phyloP scores from a whole-genome alignment of 2,113 vertebrate genomes.

The Ceyx margarethae region DNA sequence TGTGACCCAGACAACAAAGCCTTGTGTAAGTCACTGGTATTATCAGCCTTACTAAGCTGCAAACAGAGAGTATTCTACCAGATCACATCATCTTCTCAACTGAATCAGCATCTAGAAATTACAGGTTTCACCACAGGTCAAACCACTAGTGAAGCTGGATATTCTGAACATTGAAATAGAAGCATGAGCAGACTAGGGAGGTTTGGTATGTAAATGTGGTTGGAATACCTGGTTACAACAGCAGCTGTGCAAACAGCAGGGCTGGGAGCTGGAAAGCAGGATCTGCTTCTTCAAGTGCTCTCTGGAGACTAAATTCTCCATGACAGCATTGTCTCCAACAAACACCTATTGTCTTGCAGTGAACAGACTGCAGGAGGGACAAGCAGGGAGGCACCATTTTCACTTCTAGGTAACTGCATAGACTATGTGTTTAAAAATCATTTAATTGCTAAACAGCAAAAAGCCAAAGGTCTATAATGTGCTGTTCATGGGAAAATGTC shows the following conservation, averaged over 20 bases:
- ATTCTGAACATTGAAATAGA: neutral
- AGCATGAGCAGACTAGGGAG: neutral
- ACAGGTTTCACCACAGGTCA: neutral
- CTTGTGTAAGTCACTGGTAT: neutral
- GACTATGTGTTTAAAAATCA: neutral
- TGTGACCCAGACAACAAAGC: neutral
- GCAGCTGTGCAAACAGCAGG: neutral
- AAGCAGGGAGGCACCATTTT: neutral
- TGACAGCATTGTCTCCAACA: neutral
- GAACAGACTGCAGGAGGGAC: neutral
- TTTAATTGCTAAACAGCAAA: neutral
- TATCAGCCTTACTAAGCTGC: neutral
- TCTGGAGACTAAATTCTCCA: neutral
- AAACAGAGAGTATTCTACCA: neutral
- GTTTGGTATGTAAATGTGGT: neutral
- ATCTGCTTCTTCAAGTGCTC: neutral
- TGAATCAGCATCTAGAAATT: neutral
- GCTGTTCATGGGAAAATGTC: neutral
- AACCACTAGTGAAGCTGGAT: neutral
- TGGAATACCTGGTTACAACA: neutral
- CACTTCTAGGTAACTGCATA: neutral
- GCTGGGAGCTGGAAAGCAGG: neutral
- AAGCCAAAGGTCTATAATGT: neutral
- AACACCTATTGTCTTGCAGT: neutral
- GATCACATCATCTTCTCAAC: neutral